Evolutionary conservation across 2,797 vertebrate genomes (phyloP), one percentile per base, ranked within the genome.

Genomic region (Glyptemys insculpta): DNA sequence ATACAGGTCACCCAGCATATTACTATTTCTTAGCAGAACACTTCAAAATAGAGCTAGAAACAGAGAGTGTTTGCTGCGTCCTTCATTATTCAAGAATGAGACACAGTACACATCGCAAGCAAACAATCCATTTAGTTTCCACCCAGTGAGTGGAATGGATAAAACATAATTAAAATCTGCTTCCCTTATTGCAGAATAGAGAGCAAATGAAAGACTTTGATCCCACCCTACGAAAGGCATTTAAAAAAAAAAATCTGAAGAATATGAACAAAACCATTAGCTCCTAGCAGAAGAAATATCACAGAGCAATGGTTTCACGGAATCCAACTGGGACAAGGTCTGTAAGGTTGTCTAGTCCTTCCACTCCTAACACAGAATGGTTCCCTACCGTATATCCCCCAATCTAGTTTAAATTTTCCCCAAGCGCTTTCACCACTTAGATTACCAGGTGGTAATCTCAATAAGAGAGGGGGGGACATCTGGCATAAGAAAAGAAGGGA

Each of bases 151-250:
- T 37, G 56, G 85, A 91, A 79, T 44, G 49, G 53, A 29, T 44
- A 29, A 21, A 82, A 31, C 41, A 56, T 72, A 91, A 95, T 91
- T 81, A 68, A 93, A 96, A 81, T 68, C 37, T 83, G 68, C 65
- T 68, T 68, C 34, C 18, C n/a, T 27, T 87, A 54, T 8, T 90
- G 59, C 3, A 49, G n/a, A 80, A 65, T 53, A 31, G 74, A 88
- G 18, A 59, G 12, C 68, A 86, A 87, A 79, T 6, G 25, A 81
- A 85, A 85, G 79, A 49, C 25, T 91, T 94, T 83, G 15, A 86
- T 50, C 74, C 23, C 0, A 0, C 27, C 52, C 65, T 37, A 52
- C 65, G 59, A 81, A 80, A 72, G 16, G 50, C 18, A 16, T 68
- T 68, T 68, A 41, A 27, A 37, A 95, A 53, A 53, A 21, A 21